Evolutionary conservation across 2,113 vertebrate species (phyloP).

Genomic region (Lasiurus cinereus): DNA sequence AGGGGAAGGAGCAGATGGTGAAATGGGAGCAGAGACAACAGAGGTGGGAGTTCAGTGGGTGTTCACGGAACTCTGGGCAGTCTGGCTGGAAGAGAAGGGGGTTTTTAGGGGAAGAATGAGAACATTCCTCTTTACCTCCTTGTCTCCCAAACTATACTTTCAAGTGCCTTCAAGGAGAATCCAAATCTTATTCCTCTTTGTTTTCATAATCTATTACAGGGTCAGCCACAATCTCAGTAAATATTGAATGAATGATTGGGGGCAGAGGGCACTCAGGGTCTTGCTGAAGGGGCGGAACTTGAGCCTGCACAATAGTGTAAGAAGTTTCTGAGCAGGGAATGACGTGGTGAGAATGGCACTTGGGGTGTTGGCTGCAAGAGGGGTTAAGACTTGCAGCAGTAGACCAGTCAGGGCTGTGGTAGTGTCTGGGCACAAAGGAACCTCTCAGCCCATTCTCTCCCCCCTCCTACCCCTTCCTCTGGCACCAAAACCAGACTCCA

Average conservation of each 20-base stretch:
- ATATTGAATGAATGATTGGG: background rate
- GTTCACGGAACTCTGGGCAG: background rate
- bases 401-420: background rate
- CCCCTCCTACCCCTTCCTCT: background rate
- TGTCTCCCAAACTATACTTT: conserved; percentile 47
- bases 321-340: background rate
- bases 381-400: background rate
- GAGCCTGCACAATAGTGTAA: background rate
- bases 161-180: background rate
- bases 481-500: background rate
- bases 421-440: accelerated
- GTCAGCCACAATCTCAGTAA: background rate
- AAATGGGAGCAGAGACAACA: background rate
- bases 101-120: background rate
- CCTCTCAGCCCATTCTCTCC: background rate
- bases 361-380: too few relatives aligned
- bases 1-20: conserved; percentile 67
- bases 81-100: conserved; percentile 43
- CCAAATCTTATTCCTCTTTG: background rate
- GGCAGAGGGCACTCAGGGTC: background rate
- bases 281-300: background rate
- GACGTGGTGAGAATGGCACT: background rate
- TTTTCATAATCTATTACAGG: background rate
- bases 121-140: conserved; percentile 37
- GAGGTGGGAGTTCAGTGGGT: conserved; percentile 74